These are phyloP conservation scores for Pandemis corylana DNA, from an alignment of 2,888 invertebrate species.

Conservation along the genomic window DNA sequence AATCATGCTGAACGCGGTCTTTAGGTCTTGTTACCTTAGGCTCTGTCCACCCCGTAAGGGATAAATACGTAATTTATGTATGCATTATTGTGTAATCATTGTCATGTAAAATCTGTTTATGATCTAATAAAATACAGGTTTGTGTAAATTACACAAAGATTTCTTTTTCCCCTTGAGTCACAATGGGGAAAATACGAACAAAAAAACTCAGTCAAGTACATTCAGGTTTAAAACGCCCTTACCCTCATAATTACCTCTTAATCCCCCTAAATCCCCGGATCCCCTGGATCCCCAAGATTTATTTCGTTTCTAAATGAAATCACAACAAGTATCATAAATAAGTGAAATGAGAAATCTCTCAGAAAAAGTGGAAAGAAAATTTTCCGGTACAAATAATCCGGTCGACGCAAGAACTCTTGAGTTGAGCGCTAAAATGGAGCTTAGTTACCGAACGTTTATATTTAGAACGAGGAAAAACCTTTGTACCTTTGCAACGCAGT, in stretches of 20 bases:
- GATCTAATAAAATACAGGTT: not conserved
- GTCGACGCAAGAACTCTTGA: not conserved
- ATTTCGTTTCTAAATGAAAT: constrained; percentile 34
- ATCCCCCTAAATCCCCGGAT: not conserved
- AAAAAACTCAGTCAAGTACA: not conserved
- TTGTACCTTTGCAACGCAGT: not conserved
- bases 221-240: not conserved
- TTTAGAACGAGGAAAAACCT: constrained; percentile 2
- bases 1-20: no score
- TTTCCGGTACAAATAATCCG: constrained; percentile 19
- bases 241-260: constrained; percentile 8
- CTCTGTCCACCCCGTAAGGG: no score
- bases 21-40: no score
- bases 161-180: not conserved
- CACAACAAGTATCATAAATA: constrained; percentile 38
- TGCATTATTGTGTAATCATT: no score
- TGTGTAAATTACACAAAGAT: not conserved
- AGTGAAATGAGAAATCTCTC: constrained; percentile 20
- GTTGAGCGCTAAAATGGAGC: constrained; percentile 20
- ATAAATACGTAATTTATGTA: no score
- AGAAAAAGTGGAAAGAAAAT: constrained; percentile 19
- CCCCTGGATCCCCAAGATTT: not conserved
- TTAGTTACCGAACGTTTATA: not conserved
- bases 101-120: no score
- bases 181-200: not conserved